These are phyloP conservation scores for Dromiciops gliroides DNA, from an alignment of 2,113 vertebrate species.

Conservation along the genomic window DNA sequence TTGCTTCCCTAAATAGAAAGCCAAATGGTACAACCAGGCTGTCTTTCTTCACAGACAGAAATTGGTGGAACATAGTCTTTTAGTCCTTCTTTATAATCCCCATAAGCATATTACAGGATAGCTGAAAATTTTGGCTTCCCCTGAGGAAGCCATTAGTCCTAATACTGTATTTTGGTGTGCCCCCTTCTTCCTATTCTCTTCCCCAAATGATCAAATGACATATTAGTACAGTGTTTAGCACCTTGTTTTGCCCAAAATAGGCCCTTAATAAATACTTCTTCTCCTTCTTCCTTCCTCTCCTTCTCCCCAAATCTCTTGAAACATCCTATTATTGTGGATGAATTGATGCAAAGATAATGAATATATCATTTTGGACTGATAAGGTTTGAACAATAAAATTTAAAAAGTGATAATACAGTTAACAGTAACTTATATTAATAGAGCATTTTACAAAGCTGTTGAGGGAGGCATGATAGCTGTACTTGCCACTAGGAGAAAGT, in stretches of 20 bases:
- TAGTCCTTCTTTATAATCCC: not conserved
- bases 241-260: not conserved
- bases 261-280: not conserved
- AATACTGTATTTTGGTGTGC: not conserved
- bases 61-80: not conserved
- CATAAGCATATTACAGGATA: not conserved
- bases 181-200: not conserved
- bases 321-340: not conserved
- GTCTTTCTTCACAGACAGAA: not conserved
- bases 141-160: not conserved
- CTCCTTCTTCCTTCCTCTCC: not conserved
- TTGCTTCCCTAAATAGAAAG: constrained; percentile 23
- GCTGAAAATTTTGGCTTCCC: not conserved
- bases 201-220: not conserved
- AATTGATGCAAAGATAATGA: not conserved
- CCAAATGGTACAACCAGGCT: not conserved
- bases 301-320: not conserved
- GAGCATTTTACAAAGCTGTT: not conserved
- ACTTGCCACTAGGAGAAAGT: not conserved
- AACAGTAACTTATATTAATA: not conserved
- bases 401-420: not conserved
- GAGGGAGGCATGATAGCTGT: not conserved
- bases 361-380: not conserved
- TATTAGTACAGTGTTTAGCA: not conserved
- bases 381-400: not conserved